Evolutionary conservation across 2,797 vertebrate species (phyloP).

Genomic region (Trematomus bernacchii): DNA sequence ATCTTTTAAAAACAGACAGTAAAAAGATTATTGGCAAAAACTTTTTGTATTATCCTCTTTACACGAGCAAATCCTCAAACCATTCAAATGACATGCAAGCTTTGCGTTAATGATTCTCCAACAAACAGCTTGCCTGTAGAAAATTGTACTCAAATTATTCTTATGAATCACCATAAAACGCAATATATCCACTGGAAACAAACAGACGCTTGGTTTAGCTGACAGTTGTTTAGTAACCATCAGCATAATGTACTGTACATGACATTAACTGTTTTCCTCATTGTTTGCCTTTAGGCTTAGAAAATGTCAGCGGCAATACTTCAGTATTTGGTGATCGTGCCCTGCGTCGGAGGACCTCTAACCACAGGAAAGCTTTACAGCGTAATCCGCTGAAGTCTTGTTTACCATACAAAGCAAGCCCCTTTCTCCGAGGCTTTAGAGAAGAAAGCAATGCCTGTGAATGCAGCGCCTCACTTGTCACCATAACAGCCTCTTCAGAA

Average conservation of each 20-base stretch:
- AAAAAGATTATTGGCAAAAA: slow-evolving; percentile 6
- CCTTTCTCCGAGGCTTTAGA: slow-evolving; percentile 53
- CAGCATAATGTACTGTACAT: slow-evolving; percentile 39
- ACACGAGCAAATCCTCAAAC: slow-evolving; percentile 1
- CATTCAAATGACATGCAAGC: slow-evolving; percentile 2
- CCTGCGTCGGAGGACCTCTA: slow-evolving; percentile 63
- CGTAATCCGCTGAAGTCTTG: slow-evolving; percentile 73
- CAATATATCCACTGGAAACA: slow-evolving; percentile 25
- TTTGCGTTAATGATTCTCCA: slow-evolving; percentile 15
- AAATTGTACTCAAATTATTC: background rate
- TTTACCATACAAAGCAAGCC: slow-evolving; percentile 71
- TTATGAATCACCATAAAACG: background rate
- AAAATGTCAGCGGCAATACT: slow-evolving; percentile 69
- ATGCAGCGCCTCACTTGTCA: slow-evolving; percentile 59
- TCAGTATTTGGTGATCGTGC: slow-evolving; percentile 62
- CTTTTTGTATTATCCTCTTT: slow-evolving; percentile 5
- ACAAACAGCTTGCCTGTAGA: slow-evolving; percentile 7
- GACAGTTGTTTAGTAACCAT: slow-evolving; percentile 49
- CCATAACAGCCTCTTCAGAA: slow-evolving; percentile 65
- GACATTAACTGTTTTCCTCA: slow-evolving; percentile 56
- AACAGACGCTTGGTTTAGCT: slow-evolving; percentile 36
- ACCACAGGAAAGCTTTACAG: slow-evolving; percentile 66
- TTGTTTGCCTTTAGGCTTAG: slow-evolving; percentile 68
- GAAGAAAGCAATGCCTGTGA: slow-evolving; percentile 46
- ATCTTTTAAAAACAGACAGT: slow-evolving; percentile 24